Evolutionary conservation across 2,888 invertebrate genomes (phyloP), one percentile per base, ranked within the genome.

Genomic region (Rhamphomyia laevipes): DNA sequence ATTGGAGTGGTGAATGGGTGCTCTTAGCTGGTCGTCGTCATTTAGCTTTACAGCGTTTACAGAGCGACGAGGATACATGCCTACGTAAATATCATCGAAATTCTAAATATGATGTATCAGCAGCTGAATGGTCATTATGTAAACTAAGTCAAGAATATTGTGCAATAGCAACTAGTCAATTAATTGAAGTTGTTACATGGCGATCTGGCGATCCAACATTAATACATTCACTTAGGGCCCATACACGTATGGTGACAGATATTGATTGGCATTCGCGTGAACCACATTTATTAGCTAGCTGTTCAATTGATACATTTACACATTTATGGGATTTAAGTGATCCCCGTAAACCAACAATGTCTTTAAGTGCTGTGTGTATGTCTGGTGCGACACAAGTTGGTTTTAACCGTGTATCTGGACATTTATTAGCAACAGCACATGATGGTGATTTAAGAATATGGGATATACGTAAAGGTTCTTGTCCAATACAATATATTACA

Each of bases 361-460:
- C 93, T 6, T 71, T 94, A 33, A 89, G 90, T 60, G 90, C 93
- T 57, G 88, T 94, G 60, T 88, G 89, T 84, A 73, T 76, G 77
- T 70, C 89, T 62, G 89, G 90, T 58, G 92, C 93, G 4, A 89
- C 90, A 2, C 93, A 94, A 74, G 93, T 95, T 1, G 84, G 91
- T 61, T 96, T 95, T 86, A 94, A 94, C 66, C 82, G 86, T 61
- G 77, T 90, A 45, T 85, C 86, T 2, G 77, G 84, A 1, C 77
- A 93, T 65, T 74, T 90, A 54, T 74, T 96, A 55, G 95, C 95
- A 2, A 94, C 95, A 42, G 89, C 94, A 5, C 95, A 96, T 68
- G 94, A 95, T 65, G 94, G 93, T 3, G 95, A 95, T 70, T 82
- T 96, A 4, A 85, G 94, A 67, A 81, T 96, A 56, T 96, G 95